Conservation (phyloP, 2,113 vertebrate genomes). For the Cisticola juncidis region DNA sequence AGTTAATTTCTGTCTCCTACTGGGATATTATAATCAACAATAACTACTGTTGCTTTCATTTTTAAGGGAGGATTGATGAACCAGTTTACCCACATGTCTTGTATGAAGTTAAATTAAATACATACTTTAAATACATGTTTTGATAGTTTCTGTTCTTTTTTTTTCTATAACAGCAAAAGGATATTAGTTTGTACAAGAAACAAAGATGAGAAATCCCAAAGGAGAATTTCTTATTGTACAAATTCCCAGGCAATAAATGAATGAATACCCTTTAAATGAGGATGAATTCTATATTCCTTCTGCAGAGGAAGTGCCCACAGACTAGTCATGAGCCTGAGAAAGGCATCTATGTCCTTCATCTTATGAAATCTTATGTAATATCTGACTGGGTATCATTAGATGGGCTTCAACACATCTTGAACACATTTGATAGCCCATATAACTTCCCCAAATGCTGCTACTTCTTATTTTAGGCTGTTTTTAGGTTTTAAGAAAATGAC, state of each 20-base stretch:
- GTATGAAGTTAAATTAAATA: conserved; percentile 17
- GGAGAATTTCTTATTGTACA: neutral
- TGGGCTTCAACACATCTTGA: neutral
- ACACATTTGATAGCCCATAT: conserved; percentile 2
- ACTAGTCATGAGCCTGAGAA: neutral
- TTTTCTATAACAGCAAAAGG: neutral
- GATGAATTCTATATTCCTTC: neutral
- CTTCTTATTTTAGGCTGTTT: neutral
- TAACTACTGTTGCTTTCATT: conserved; percentile 20
- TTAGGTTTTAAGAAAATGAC: neutral
- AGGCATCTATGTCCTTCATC: neutral
- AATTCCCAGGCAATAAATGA: neutral
- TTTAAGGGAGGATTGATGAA: conserved; percentile 32
- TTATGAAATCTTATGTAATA: neutral
- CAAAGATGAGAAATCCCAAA: neutral
- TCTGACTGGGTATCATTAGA: neutral
- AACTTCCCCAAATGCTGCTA: conserved; percentile 10
- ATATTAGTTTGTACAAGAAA: neutral
- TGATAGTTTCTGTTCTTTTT: neutral
- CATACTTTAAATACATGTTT: conserved; percentile 27
- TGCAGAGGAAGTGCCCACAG: neutral
- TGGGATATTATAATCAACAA: conserved; percentile 55
- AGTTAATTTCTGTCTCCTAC: conserved; percentile 70
- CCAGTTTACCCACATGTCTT: neutral
- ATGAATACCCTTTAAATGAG: neutral